A percentile compares a stretch with the other conserved stretches of the same genome.
Evolutionary conservation across 2,797 vertebrate species (phyloP).

Genomic region (Rhadinocentrus ornatus): DNA sequence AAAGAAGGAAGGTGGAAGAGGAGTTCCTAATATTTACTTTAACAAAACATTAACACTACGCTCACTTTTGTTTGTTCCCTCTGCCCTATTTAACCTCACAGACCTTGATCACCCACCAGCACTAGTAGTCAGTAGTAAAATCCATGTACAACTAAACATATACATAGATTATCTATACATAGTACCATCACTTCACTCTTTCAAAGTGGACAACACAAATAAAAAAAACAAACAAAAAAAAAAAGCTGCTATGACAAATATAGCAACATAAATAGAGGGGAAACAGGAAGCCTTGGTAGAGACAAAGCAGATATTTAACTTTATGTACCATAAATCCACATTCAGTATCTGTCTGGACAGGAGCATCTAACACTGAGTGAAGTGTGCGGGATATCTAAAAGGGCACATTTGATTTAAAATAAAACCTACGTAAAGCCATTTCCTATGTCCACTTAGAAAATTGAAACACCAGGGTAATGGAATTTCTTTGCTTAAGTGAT

Average conservation of each 20-base stretch:
- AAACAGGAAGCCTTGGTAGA: constrained; percentile 12
- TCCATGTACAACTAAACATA: constrained; percentile 50
- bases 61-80: constrained; percentile 1
- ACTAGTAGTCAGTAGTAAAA: constrained; percentile 76
- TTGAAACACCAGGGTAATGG: background rate
- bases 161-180: constrained; percentile 51
- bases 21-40: constrained; percentile 5
- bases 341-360: constrained; percentile 10
- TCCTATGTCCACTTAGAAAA: constrained; percentile 8
- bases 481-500: constrained; percentile 24
- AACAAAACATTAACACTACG: constrained; percentile 7
- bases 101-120: constrained; percentile 46
- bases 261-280: constrained; percentile 11
- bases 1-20: constrained; percentile 23
- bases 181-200: constrained; percentile 41
- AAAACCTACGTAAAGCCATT: background rate
- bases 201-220: constrained; percentile 17
- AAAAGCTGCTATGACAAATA: background rate
- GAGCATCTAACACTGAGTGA: background rate
- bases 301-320: constrained; percentile 16
- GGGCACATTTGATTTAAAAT: constrained; percentile 12
- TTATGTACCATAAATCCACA: constrained; percentile 44
- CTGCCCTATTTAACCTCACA: background rate
- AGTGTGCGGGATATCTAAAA: constrained; percentile 1
- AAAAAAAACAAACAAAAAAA: constrained; percentile 6